Evolutionary conservation across 1,140 invertebrate genomes (phyloP), one percentile per base, ranked within the genome.

Genomic region (Zaprionus gabonicus): DNA sequence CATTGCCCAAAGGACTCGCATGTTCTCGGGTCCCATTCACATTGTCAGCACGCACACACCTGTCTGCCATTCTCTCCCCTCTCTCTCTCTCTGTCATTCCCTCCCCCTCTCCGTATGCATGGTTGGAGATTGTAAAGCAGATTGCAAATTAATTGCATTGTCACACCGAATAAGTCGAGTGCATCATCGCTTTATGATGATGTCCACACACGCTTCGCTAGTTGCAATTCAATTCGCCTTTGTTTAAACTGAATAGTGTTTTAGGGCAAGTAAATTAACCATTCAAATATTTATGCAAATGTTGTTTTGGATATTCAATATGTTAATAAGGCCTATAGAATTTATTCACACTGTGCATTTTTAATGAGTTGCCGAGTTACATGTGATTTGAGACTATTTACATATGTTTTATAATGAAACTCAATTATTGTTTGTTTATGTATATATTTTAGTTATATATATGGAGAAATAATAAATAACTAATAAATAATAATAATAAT

Each of bases 141-240:
- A 49, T 69, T n/a, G 31, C 55, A 51, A 49, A 13, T 59, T 59
- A 25, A 68, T 68, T 68, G 57, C 17, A 44, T 58, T 58, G 38
- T 25, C 9, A 55, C 38, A 20, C 3, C 25, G 23, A 51, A 51
- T 25, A 51, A 51, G 23, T 7, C 41, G n/a, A 46, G n/a, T 46
- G 41, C 41, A 46, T 46, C 31, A 10, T 38, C 41, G 41, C n/a
- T 46, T 46, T 46, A 46, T 46, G 41, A 46, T 17, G n/a, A 17
- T 17, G 41, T 46, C 7, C 41, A 46, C n/a, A 46, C n/a, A 46
- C 3, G 41, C 41, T 46, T 46, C n/a, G 41, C 41, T 20, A 46
- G 41, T 46, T 46, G 7, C 41, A 3, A 46, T 46, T 46, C 7
- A n/a, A 46, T 46, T 46, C 17, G 6, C 1, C n/a, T 46, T 46